Conservation (phyloP, 2,797 vertebrate species). For the Periophthalmus magnuspinnatus region DNA sequence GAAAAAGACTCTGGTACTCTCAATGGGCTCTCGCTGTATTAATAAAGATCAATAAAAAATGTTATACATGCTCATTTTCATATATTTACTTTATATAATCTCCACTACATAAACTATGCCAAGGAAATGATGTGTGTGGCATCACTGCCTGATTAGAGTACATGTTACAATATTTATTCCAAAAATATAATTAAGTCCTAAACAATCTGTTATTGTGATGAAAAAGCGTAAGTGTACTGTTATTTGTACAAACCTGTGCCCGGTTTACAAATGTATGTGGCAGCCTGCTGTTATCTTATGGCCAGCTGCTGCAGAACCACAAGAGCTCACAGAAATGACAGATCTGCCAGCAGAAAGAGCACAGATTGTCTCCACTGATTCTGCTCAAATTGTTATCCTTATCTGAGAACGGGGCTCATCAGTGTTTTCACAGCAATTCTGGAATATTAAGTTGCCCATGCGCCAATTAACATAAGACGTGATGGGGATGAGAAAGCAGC, state of each 20-base stretch:
- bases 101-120: too few species aligned
- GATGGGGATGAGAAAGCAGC: constrained; percentile 37
- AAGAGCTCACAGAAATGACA: constrained; percentile 17
- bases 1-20: too few species aligned
- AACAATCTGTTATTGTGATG: background rate
- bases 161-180: background rate
- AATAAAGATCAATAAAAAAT: too few species aligned
- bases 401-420: constrained; percentile 39
- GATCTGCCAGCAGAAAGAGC: constrained; percentile 1
- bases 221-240: background rate
- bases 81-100: too few species aligned
- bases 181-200: background rate
- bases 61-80: too few species aligned
- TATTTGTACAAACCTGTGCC: background rate
- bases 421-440: constrained; percentile 49
- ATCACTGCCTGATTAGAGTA: background rate
- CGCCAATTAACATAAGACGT: constrained; percentile 68
- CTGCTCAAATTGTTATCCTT: constrained; percentile 51
- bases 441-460: constrained; percentile 50
- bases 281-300: constrained; percentile 3
- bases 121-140: too few species aligned
- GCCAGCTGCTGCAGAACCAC: constrained; percentile 2
- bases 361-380: constrained; percentile 26
- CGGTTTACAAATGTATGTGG: background rate
- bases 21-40: too few species aligned